Evolutionary conservation across 2,888 invertebrate species (phyloP).

Genomic region (Synergus umbraculus): DNA sequence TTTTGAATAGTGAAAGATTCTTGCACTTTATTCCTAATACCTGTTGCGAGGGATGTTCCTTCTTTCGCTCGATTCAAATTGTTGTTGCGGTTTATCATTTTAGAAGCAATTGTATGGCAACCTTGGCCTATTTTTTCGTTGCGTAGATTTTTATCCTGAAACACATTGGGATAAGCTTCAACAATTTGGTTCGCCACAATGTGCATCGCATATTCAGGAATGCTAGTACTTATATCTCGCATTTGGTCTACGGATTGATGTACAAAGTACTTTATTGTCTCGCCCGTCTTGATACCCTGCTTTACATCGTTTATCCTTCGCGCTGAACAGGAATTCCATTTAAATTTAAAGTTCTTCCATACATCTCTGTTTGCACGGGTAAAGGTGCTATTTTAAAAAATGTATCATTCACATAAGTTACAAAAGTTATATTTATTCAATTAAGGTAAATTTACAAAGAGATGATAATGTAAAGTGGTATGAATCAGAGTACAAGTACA

Average conservation of each 20-base stretch:
- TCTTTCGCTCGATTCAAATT: conserved; percentile 1
- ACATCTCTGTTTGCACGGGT: too few species aligned
- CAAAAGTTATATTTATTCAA: too few species aligned
- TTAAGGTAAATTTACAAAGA: too few species aligned
- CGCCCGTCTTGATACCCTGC: too few species aligned
- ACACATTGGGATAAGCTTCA: not conserved
- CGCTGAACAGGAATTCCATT: too few species aligned
- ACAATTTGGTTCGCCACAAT: conserved; percentile 10
- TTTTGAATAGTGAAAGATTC: not conserved
- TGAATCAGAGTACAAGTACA: too few species aligned
- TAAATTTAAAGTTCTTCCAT: too few species aligned
- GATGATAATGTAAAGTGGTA: too few species aligned
- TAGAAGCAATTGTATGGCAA: not conserved
- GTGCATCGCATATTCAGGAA: not conserved
- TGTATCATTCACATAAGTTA: too few species aligned
- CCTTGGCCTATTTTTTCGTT: not conserved
- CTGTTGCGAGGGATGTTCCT: not conserved
- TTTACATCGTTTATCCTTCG: too few species aligned
- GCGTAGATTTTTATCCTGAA: not conserved
- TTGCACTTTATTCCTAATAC: not conserved
- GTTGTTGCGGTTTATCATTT: not conserved
- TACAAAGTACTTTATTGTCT: not conserved
- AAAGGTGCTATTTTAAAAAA: too few species aligned
- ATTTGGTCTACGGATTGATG: not conserved
- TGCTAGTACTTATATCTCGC: not conserved